phyloP scores from a whole-genome alignment of 2,797 vertebrate genomes.

The Notolabrus celidotus region DNA sequence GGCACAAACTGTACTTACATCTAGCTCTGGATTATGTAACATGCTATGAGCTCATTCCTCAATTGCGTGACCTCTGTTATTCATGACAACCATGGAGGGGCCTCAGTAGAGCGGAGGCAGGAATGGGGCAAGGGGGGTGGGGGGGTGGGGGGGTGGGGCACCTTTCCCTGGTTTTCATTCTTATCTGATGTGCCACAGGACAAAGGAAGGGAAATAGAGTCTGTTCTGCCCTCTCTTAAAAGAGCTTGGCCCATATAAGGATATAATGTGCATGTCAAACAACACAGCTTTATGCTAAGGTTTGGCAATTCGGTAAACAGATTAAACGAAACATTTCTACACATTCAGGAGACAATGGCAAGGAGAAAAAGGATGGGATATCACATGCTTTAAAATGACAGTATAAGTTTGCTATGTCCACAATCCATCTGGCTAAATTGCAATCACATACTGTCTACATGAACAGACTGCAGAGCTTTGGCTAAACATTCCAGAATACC shows the following conservation, averaged over 20 bases:
- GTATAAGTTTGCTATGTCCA: no score
- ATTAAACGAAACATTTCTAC: neutral
- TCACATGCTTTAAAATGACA: no score
- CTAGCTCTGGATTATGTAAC: constrained; percentile 50
- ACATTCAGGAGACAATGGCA: no score
- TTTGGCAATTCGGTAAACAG: neutral
- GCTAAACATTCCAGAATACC: no score
- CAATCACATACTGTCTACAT: no score
- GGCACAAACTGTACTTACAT: constrained; percentile 23
- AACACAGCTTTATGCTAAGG: neutral
- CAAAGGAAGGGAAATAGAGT: constrained; percentile 40
- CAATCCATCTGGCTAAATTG: no score
- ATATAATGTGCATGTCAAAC: constrained; percentile 30
- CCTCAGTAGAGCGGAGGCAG: constrained; percentile 23
- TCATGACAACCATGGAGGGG: constrained; percentile 53
- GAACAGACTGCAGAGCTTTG: no score
- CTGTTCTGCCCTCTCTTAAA: constrained; percentile 35
- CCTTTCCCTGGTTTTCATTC: constrained; percentile 32
- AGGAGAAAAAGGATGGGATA: no score
- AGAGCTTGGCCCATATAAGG: constrained; percentile 27
- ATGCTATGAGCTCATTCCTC: constrained; percentile 57
- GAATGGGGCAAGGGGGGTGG: constrained; percentile 38
- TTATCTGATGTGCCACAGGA: constrained; percentile 58
- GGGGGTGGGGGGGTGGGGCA: no score
- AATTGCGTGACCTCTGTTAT: constrained; percentile 52